These are phyloP conservation scores for Subanguina moxae DNA, from an alignment of 1,140 invertebrate genomes.

Conservation along the genomic window DNA sequence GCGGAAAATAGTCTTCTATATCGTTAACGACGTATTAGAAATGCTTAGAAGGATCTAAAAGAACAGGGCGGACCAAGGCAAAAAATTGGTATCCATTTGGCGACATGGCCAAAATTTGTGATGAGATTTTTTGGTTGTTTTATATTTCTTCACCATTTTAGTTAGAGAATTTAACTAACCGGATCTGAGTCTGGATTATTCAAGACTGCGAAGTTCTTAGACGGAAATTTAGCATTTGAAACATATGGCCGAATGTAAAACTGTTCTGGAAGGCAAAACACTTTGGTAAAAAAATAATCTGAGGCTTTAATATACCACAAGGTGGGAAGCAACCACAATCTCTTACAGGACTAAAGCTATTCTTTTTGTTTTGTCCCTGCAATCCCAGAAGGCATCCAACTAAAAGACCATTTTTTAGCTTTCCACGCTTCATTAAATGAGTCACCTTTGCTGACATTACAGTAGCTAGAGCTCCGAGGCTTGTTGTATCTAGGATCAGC, in stretches of 20 bases:
- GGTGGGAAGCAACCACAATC: slow-evolving; percentile 22
- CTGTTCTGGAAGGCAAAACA: background rate
- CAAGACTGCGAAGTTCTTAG: slow-evolving; percentile 5
- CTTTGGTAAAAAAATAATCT: too few species aligned
- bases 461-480: slow-evolving; percentile 11
- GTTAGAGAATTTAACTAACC: background rate
- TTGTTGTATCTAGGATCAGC: slow-evolving; percentile 20
- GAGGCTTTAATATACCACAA: background rate
- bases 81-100: too few species aligned
- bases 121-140: too few species aligned
- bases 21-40: too few species aligned
- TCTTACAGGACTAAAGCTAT: slow-evolving; percentile 12
- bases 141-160: too few species aligned
- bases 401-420: background rate
- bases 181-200: background rate
- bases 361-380: background rate
- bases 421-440: background rate
- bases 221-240: slow-evolving; percentile 24
- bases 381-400: slow-evolving; percentile 2
- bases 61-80: too few species aligned
- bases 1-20: too few species aligned
- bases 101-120: too few species aligned
- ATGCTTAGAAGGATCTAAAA: too few species aligned
- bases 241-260: background rate
- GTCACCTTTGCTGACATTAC: slow-evolving; percentile 7